A percentile compares a stretch with the other conserved stretches of the same genome.
These are phyloP conservation scores for Epiblema foenella DNA, from an alignment of 2,888 invertebrate genomes.

Conservation along the genomic window DNA sequence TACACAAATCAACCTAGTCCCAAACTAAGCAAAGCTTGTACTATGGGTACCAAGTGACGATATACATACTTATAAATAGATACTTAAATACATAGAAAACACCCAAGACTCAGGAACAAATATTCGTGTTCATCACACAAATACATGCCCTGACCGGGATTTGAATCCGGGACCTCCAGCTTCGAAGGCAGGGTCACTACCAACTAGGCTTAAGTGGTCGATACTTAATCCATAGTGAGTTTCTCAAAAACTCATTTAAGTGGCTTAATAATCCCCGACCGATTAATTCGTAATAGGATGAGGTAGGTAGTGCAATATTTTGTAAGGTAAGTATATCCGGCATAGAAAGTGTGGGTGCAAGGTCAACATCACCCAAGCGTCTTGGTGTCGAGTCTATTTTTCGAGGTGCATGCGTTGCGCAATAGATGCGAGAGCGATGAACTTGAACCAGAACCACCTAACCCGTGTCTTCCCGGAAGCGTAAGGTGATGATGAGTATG, in stretches of 20 bases:
- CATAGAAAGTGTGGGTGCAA: slow-evolving; percentile 43
- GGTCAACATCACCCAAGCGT: slow-evolving; percentile 37
- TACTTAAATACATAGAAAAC: too few relatives aligned
- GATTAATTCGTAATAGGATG: slow-evolving; percentile 20
- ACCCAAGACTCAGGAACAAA: too few relatives aligned
- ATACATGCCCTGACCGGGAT: too few relatives aligned
- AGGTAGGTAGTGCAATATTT: slow-evolving; percentile 27
- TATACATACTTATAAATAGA: too few relatives aligned
- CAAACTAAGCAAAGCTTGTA: too few relatives aligned
- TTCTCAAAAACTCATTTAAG: slow-evolving; percentile 2
- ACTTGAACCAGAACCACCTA: slow-evolving; percentile 62
- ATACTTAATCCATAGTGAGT: background rate
- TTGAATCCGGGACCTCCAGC: too few relatives aligned
- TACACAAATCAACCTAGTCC: too few relatives aligned
- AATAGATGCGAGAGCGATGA: slow-evolving; percentile 61
- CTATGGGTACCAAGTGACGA: too few relatives aligned
- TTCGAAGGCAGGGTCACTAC: too few relatives aligned
- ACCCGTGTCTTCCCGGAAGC: slow-evolving; percentile 24
- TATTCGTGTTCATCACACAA: too few relatives aligned
- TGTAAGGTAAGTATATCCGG: slow-evolving; percentile 25
- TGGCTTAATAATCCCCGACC: slow-evolving; percentile 1
- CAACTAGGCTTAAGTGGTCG: too few relatives aligned
- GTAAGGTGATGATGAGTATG: slow-evolving; percentile 9
- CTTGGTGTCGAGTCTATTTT: slow-evolving; percentile 31
- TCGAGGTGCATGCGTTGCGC: slow-evolving; percentile 36